phyloP scores from a whole-genome alignment of 2,888 invertebrate genomes.

The Acrocyrtus sp. region DNA sequence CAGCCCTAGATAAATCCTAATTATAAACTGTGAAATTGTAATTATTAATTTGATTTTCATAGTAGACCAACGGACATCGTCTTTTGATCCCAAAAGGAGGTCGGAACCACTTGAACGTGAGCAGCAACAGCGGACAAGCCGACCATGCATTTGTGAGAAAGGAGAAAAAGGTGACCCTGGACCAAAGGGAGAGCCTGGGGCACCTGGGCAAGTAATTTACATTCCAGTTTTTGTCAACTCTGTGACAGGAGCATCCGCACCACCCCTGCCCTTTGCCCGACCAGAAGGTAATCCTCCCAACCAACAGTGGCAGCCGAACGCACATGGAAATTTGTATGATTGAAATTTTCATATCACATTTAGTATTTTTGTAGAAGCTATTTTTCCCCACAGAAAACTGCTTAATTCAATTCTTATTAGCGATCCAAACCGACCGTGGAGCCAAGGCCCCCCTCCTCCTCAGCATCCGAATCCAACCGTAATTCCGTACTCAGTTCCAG shows the following conservation, averaged over 20 bases:
- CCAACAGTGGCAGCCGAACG: too few relatives aligned
- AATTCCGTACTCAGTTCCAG: slow-evolving; percentile 29
- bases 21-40: too few relatives aligned
- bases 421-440: not conserved
- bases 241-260: not conserved
- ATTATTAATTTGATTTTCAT: too few relatives aligned
- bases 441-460: slow-evolving; percentile 11
- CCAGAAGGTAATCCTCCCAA: too few relatives aligned
- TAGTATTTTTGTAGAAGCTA: too few relatives aligned
- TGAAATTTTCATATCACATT: too few relatives aligned
- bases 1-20: too few relatives aligned
- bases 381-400: not conserved
- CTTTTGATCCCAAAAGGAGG: too few relatives aligned
- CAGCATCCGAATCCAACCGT: slow-evolving; percentile 30
- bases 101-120: too few relatives aligned
- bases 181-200: slow-evolving; percentile 43
- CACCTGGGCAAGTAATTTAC: slow-evolving; percentile 47
- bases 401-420: not conserved
- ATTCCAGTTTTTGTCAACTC: slow-evolving; percentile 39
- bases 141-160: slow-evolving; percentile 18
- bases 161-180: slow-evolving; percentile 44
- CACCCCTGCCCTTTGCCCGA: not conserved
- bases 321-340: too few relatives aligned
- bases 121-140: not conserved
- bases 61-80: too few relatives aligned